Percentiles rank a stretch among this genome's conserved stretches.
These are phyloP conservation scores for Castor canadensis DNA, from an alignment of 2,113 vertebrate species.

Conservation along the genomic window DNA sequence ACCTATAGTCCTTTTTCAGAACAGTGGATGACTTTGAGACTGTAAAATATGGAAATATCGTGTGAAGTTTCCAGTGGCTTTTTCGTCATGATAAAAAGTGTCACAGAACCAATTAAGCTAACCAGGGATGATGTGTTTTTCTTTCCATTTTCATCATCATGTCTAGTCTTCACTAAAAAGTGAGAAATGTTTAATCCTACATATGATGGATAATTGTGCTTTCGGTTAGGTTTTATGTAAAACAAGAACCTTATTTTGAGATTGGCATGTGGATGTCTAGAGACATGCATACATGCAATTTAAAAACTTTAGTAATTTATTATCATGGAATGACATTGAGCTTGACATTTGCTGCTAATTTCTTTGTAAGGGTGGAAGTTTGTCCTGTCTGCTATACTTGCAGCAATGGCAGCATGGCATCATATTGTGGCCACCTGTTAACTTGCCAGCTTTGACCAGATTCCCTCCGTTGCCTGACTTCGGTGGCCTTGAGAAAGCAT, in stretches of 20 bases:
- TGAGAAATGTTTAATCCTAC: not conserved
- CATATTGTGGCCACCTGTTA: too few relatives aligned
- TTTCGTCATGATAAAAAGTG: not conserved
- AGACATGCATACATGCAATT: not conserved
- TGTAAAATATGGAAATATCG: not conserved
- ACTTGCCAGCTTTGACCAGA: not conserved
- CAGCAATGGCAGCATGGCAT: not conserved
- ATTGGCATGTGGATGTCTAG: not conserved
- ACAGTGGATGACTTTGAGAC: not conserved
- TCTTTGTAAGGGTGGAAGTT: slow-evolving; percentile 2
- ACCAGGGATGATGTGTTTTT: not conserved
- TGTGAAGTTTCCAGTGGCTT: not conserved
- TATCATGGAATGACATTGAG: not conserved
- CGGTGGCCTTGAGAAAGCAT: not conserved
- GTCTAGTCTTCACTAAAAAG: not conserved
- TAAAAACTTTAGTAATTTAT: slow-evolving; percentile 21
- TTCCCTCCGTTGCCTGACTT: not conserved
- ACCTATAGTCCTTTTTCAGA: not conserved
- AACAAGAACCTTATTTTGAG: not conserved
- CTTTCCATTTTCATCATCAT: not conserved
- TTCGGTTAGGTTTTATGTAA: not conserved
- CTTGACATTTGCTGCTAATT: slow-evolving; percentile 13
- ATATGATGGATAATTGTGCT: not conserved
- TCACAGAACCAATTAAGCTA: not conserved
- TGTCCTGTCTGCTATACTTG: not conserved